Conservation (phyloP, 2,888 invertebrate genomes). For the Cremastobaeus sp. region DNA sequence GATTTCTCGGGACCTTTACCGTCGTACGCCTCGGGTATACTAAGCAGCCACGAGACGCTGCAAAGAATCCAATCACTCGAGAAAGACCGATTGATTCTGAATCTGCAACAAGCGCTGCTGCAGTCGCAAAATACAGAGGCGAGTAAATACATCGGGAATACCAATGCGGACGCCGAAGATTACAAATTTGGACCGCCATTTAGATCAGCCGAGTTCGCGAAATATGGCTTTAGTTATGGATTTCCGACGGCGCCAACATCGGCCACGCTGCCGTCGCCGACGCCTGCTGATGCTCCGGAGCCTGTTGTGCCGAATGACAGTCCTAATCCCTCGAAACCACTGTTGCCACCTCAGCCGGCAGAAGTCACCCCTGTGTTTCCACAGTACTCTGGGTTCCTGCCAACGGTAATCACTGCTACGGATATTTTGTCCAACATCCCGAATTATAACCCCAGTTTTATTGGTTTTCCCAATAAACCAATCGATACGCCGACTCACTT, state of each 20-base stretch:
- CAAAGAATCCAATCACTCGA: slow-evolving; percentile 71
- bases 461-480: slow-evolving; percentile 49
- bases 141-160: slow-evolving; percentile 66
- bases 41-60: slow-evolving; percentile 66
- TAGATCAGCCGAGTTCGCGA: slow-evolving; percentile 61
- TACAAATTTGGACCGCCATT: slow-evolving; percentile 52
- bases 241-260: slow-evolving; percentile 61
- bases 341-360: slow-evolving; percentile 25
- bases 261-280: slow-evolving; percentile 6
- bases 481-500: slow-evolving; percentile 71
- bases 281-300: slow-evolving; percentile 2
- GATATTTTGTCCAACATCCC: slow-evolving; percentile 60
- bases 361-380: slow-evolving; percentile 58
- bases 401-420: slow-evolving; percentile 66
- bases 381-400: slow-evolving; percentile 71
- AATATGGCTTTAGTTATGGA: slow-evolving; percentile 64
- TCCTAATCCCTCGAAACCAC: slow-evolving; percentile 4
- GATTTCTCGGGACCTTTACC: slow-evolving; percentile 65
- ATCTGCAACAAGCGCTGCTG: slow-evolving; percentile 69
- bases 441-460: slow-evolving; percentile 20
- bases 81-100: slow-evolving; percentile 72
- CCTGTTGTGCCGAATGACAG: slow-evolving; percentile 1
- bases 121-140: slow-evolving; percentile 59
- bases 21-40: slow-evolving; percentile 71
- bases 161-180: slow-evolving; percentile 64